phyloP scores from a whole-genome alignment of 1,140 invertebrate genomes.

The Pteromalus puparum region DNA sequence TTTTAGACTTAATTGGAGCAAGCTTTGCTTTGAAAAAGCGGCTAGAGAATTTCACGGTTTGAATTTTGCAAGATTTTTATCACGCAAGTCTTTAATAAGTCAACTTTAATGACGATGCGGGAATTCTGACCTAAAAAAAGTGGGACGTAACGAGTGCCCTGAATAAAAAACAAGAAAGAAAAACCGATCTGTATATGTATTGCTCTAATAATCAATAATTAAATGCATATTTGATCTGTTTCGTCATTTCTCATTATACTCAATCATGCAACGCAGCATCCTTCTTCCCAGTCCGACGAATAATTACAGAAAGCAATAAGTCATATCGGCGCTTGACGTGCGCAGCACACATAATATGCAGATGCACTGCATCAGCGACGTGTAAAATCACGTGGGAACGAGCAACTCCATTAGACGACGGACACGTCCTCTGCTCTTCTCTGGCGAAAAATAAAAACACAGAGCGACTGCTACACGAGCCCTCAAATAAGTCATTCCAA shows the following conservation, averaged over 20 bases:
- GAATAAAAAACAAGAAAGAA: too few relatives aligned
- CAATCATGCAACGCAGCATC: neutral
- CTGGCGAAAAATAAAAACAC: neutral
- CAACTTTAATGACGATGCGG: neutral
- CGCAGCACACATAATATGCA: neutral
- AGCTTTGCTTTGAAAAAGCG: neutral
- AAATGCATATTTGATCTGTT: neutral
- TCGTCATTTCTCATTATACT: too few relatives aligned
- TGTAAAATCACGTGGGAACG: slow-evolving; percentile 32
- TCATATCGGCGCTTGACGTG: neutral
- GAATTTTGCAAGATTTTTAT: too few relatives aligned
- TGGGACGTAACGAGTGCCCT: too few relatives aligned
- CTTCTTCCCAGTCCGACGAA: neutral
- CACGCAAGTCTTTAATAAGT: neutral
- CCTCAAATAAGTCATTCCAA: slow-evolving; percentile 27
- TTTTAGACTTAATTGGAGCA: neutral
- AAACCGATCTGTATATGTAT: neutral
- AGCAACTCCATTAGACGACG: neutral
- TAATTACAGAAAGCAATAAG: neutral
- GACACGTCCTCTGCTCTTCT: neutral
- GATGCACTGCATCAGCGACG: neutral
- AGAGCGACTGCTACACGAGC: neutral
- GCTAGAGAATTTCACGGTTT: too few relatives aligned
- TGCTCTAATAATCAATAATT: neutral
- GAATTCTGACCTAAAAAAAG: too few relatives aligned